phyloP scores from a whole-genome alignment of 2,113 vertebrate genomes.

The Peromyscus polionotus region DNA sequence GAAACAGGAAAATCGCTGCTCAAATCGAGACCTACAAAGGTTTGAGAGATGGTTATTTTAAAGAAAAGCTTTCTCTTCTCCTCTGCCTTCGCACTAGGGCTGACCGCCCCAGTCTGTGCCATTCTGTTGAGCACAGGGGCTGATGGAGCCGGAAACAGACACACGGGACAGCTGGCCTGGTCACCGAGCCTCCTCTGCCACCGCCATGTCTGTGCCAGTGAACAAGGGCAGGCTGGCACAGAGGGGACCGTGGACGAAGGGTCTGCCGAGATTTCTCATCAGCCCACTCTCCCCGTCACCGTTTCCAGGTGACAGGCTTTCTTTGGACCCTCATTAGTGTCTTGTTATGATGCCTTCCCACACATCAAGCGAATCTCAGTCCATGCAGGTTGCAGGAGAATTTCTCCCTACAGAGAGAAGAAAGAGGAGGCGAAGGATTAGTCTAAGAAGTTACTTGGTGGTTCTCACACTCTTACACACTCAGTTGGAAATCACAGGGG shows the following conservation, averaged over 20 bases:
- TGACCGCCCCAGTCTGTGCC: rapidly evolving
- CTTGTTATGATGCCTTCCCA: slow-evolving; percentile 66
- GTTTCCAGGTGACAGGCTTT: slow-evolving; percentile 67
- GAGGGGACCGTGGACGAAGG: background rate
- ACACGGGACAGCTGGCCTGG: rapidly evolving
- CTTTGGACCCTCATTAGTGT: slow-evolving; percentile 79
- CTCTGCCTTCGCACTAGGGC: background rate
- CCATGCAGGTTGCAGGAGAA: background rate
- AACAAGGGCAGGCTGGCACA: background rate
- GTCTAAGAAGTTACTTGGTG: slow-evolving; percentile 43
- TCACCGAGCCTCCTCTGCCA: too few relatives aligned
- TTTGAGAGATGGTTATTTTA: background rate
- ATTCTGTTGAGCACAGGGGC: background rate
- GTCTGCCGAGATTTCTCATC: slow-evolving; percentile 3
- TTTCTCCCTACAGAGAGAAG: slow-evolving; percentile 19
- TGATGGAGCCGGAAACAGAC: background rate
- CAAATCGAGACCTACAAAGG: background rate
- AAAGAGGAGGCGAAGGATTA: slow-evolving; percentile 31
- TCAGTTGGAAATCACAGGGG: slow-evolving; percentile 12
- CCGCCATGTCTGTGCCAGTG: background rate
- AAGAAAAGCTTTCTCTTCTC: background rate
- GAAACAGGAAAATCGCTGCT: background rate
- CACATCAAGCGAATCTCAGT: slow-evolving; percentile 57
- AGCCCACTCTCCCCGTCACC: background rate
- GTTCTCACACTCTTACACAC: background rate